A percentile compares a stretch with the other conserved stretches of the same genome.
phyloP scores from a whole-genome alignment of 2,888 invertebrate species.

The Drosophila acutilabella region DNA sequence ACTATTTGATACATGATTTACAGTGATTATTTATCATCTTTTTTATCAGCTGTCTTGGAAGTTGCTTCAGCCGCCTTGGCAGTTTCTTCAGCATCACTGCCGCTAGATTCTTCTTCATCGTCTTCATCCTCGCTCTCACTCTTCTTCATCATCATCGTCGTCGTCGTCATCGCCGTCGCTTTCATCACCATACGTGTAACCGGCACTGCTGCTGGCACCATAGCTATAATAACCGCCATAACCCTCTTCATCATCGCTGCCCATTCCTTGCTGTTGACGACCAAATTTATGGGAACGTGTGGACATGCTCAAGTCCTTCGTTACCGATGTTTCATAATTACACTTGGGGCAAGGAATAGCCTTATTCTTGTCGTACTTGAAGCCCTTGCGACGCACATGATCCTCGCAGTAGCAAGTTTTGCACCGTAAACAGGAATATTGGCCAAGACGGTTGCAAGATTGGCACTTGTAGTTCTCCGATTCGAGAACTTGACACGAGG shows the following conservation, averaged over 20 bases:
- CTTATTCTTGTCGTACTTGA: conserved; percentile 94
- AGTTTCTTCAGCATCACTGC: conserved; percentile 71
- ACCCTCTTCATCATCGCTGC: conserved; percentile 88
- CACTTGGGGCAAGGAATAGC: conserved; percentile 97
- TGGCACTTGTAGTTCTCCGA: conserved; percentile 98
- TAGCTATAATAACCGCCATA: conserved; percentile 85
- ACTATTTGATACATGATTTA: conserved; percentile 6
- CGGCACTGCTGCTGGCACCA: conserved; percentile 86
- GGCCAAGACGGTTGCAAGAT: conserved; percentile 97
- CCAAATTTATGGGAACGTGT: conserved; percentile 96
- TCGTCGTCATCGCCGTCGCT: conserved; percentile 70
- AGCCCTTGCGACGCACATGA: conserved; percentile 96
- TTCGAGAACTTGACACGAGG: conserved; percentile 97
- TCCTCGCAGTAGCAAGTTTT: conserved; percentile 99
- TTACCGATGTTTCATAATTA: conserved; percentile 95
- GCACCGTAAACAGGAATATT: conserved; percentile 97
- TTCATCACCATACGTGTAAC: conserved; percentile 82
- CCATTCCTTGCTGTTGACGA: conserved; percentile 90
- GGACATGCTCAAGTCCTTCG: conserved; percentile 98
- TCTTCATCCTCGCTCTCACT: conserved; percentile 62
- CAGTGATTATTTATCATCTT: conserved; percentile 50
- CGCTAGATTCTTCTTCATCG: conserved; percentile 60
- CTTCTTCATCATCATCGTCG: conserved; percentile 72
- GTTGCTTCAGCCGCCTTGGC: conserved; percentile 57
- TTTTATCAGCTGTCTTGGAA: conserved; percentile 43